Evolutionary conservation across 2,113 vertebrate genomes (phyloP).

Genomic region (Motacilla alba): DNA sequence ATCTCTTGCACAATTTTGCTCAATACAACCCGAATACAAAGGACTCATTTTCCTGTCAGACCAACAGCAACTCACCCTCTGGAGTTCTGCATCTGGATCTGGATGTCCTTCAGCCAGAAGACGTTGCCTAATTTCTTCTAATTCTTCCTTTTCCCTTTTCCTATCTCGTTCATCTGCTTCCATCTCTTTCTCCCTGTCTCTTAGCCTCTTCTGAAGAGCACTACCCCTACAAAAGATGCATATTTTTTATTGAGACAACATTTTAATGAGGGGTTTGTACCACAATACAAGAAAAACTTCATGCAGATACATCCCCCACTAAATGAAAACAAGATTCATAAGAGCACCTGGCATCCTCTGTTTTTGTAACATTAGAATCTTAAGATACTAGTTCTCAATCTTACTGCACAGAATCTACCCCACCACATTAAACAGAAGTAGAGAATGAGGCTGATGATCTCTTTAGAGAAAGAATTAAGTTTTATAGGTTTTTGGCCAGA

Average conservation of each 20-base stretch:
- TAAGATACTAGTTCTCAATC: not conserved
- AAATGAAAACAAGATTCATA: not conserved
- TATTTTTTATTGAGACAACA: not conserved
- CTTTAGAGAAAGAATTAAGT: not conserved
- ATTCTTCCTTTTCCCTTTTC: constrained; percentile 97
- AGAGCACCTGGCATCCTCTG: not conserved
- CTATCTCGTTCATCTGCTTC: constrained; percentile 97
- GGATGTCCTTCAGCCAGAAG: constrained; percentile 97
- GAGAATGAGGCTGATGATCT: not conserved
- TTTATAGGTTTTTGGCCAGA: not conserved
- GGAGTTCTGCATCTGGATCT: constrained; percentile 95
- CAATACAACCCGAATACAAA: not conserved
- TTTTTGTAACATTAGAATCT: not conserved
- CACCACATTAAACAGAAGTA: not conserved
- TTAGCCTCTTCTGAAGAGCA: constrained; percentile 95
- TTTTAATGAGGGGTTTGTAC: not conserved
- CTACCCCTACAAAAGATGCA: constrained; percentile 84
- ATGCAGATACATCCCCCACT: not conserved
- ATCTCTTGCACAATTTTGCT: not conserved
- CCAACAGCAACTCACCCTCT: constrained; percentile 80
- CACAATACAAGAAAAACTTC: not conserved
- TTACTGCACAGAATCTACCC: not conserved
- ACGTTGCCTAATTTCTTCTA: constrained; percentile 96
- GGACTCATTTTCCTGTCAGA: not conserved
- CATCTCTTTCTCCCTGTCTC: constrained; percentile 97